phyloP scores from a whole-genome alignment of 2,113 vertebrate genomes.

The Menura novaehollandiae region DNA sequence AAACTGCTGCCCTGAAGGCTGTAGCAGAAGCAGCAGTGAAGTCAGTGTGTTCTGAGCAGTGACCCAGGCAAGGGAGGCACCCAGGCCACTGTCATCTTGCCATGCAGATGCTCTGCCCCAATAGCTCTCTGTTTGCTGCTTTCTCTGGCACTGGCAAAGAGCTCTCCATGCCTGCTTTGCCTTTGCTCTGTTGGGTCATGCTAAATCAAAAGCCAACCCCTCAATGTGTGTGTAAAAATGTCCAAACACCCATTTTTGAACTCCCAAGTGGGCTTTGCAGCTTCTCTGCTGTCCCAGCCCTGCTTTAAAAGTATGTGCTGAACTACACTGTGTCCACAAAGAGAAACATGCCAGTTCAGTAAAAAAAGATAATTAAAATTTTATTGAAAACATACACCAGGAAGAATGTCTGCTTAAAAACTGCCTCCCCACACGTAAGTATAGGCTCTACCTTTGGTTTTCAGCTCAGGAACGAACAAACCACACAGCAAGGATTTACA shows the following conservation, averaged over 20 bases:
- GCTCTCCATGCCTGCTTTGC: background rate
- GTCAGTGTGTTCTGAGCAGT: background rate
- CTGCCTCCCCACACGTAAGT: rapidly evolving
- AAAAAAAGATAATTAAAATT: conserved; percentile 9
- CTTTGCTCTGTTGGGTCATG: rapidly evolving
- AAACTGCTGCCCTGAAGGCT: background rate
- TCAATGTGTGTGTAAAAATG: background rate
- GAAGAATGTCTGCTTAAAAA: background rate
- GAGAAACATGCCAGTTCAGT: background rate
- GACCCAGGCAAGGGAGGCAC: background rate
- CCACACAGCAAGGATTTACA: background rate
- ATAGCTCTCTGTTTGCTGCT: background rate
- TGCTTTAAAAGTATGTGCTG: background rate
- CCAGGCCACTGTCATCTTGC: background rate
- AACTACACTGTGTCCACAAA: background rate
- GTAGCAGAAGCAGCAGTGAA: background rate
- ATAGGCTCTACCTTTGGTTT: background rate
- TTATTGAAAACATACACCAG: conserved; percentile 14
- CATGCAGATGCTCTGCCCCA: background rate
- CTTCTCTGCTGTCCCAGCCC: background rate
- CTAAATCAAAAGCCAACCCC: background rate
- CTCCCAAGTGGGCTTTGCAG: background rate
- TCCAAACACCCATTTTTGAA: background rate
- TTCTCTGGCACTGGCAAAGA: background rate
- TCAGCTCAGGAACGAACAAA: background rate